Conservation (phyloP, 1,140 invertebrate species). For the Eupeodes corollae region DNA sequence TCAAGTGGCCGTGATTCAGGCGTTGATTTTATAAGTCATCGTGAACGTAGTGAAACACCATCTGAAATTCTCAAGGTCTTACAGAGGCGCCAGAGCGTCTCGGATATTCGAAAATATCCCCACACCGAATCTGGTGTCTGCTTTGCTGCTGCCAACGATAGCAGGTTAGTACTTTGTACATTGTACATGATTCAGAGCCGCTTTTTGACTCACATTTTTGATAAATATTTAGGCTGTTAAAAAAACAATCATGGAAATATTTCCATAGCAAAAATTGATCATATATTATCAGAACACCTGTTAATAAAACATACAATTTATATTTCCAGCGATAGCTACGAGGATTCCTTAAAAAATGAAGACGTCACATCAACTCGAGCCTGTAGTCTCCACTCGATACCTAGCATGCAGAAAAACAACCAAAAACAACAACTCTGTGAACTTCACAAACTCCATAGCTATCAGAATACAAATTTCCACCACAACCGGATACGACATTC, state of each 20-base stretch:
- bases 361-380: constrained; percentile 23
- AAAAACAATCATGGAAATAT: too few species aligned
- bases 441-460: constrained; percentile 14
- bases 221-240: too few species aligned
- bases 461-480: constrained; percentile 32
- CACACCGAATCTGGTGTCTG: constrained; percentile 10
- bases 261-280: too few species aligned
- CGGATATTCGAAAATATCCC: constrained; percentile 4
- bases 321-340: constrained; percentile 47
- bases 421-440: constrained; percentile 3
- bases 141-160: not conserved
- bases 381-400: too few species aligned
- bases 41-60: constrained; percentile 48
- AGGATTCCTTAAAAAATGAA: constrained; percentile 48
- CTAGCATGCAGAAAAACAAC: too few species aligned
- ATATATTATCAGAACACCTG: too few species aligned
- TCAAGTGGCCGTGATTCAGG: constrained; percentile 71
- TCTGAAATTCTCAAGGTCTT: constrained; percentile 50
- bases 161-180: constrained; percentile 5
- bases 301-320: too few species aligned
- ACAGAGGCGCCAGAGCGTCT: constrained; percentile 12
- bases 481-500: constrained; percentile 27
- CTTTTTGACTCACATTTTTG: too few species aligned
- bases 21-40: constrained; percentile 43
- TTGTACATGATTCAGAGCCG: too few species aligned